A percentile compares a stretch with the other conserved stretches of the same genome.
phyloP scores from a whole-genome alignment of 2,113 vertebrate genomes.

The Festucalex cinctus region DNA sequence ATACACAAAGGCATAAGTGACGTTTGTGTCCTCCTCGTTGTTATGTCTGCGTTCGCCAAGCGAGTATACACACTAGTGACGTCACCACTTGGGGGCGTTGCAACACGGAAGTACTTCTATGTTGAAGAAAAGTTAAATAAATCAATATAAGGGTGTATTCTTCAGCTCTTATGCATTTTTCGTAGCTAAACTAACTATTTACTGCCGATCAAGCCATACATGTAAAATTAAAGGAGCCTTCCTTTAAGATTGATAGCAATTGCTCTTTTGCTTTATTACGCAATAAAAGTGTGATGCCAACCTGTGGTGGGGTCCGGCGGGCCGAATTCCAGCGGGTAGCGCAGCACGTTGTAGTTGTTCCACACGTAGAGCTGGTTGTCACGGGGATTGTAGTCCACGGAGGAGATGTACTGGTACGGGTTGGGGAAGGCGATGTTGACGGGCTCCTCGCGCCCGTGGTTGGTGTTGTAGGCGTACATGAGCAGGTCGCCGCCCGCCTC shows the following conservation, averaged over 20 bases:
- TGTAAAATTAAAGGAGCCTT: too few relatives aligned
- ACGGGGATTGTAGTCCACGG: slow-evolving; percentile 91
- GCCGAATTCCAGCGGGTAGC: slow-evolving; percentile 87
- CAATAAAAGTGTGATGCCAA: slow-evolving; percentile 38
- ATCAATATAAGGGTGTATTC: too few relatives aligned
- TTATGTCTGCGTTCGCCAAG: too few relatives aligned
- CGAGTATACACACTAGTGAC: too few relatives aligned
- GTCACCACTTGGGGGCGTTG: too few relatives aligned
- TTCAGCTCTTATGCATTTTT: too few relatives aligned
- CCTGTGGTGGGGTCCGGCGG: slow-evolving; percentile 83
- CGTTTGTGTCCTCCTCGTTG: too few relatives aligned
- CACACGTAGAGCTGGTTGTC: slow-evolving; percentile 96
- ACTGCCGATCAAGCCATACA: too few relatives aligned
- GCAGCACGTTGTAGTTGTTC: slow-evolving; percentile 93
- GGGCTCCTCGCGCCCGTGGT: slow-evolving; percentile 79
- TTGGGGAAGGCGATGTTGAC: slow-evolving; percentile 87
- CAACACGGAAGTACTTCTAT: too few relatives aligned
- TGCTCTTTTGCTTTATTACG: background rate
- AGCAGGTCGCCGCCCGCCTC: slow-evolving; percentile 86
- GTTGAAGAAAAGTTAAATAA: too few relatives aligned
- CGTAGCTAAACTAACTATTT: too few relatives aligned
- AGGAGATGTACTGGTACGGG: slow-evolving; percentile 92
- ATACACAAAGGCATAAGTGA: too few relatives aligned
- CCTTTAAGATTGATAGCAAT: background rate
- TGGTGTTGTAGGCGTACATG: slow-evolving; percentile 91